Evolutionary conservation across 2,797 vertebrate genomes (phyloP), one percentile per base, ranked within the genome.

Genomic region (Leuciscus waleckii): DNA sequence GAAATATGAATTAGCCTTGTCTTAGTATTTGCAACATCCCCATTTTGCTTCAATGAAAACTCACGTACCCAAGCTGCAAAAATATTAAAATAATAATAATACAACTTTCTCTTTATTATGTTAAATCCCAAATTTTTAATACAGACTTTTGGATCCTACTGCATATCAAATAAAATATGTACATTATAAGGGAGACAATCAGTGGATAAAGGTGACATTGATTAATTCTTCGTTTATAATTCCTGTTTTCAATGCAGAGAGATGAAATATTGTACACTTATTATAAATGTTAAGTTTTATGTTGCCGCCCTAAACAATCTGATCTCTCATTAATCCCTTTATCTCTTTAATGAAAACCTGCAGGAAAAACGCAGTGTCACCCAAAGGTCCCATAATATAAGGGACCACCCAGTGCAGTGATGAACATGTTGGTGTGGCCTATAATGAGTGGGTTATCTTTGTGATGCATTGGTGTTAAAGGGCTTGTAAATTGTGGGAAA

Each of bases 401-500:
- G 37, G 46, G 87, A 82, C 74, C 58, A 85, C 56, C 83, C 74
- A 85, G 8, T 35, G 21, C 61, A 61, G 14, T 17, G 46, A 73
- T 73, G 75, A 79, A 46, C 63, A 54, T 63, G 54, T 35, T 83
- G 78, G 76, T 51, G 46, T 83, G 70, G 51, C 74, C 68, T 39
- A 35, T 43, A 73, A 84, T 41, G 70, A 84, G 32, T 13, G n/a
- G 63, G 83, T 83, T 89, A 85, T 91, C 88, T 88, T 71, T 77
- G 54, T 84, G 85, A 87, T 78, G 70, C 70, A 69, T 74, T 63
- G 21, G 26, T 75, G 76, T 32, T 23, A 32, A 86, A 78, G 71
- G 2, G 23, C 83, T 76, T 68, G 85, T 90, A 88, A 91, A 91
- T 89, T 91, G 82, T 85, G 86, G 90, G 85, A 89, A 89, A 91